Evolutionary conservation across 2,797 vertebrate genomes (phyloP).

Genomic region (Crypturellus tataupa): DNA sequence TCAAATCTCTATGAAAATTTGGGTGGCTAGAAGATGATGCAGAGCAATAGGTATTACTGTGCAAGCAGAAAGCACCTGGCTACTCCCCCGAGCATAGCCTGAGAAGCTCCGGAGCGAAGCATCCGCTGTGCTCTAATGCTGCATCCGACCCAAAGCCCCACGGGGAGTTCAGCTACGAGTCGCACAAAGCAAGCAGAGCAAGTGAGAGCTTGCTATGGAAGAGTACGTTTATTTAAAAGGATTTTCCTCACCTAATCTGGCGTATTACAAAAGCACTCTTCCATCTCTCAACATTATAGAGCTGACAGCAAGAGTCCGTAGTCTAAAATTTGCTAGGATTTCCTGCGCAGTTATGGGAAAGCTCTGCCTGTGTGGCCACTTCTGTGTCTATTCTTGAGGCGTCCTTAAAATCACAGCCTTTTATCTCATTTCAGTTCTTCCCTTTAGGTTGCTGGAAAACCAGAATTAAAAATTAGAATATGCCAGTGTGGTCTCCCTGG

Average conservation of each 20-base stretch:
- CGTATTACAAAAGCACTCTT: not conserved
- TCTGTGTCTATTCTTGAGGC: not conserved
- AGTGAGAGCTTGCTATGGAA: too few relatives aligned
- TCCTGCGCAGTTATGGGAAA: not conserved
- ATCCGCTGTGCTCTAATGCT: not conserved
- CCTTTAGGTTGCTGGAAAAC: not conserved
- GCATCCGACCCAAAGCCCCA: not conserved
- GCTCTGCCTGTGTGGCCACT: not conserved
- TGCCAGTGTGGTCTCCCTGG: not conserved
- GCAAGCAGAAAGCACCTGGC: not conserved
- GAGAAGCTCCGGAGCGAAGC: not conserved
- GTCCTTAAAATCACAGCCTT: not conserved
- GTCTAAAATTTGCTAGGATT: not conserved
- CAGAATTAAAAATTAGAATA: not conserved
- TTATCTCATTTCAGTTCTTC: not conserved
- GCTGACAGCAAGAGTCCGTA: not conserved
- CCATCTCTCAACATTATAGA: not conserved
- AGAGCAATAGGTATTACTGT: not conserved
- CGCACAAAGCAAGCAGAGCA: too few relatives aligned
- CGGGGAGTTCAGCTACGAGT: not conserved
- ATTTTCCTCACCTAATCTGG: not conserved
- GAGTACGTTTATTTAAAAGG: not conserved
- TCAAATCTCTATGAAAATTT: not conserved
- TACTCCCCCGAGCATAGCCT: not conserved
- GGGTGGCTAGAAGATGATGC: not conserved